Percentiles rank a stretch among this genome's conserved stretches.
Evolutionary conservation across 2,113 vertebrate species (phyloP).

Genomic region (Dromas ardeola): DNA sequence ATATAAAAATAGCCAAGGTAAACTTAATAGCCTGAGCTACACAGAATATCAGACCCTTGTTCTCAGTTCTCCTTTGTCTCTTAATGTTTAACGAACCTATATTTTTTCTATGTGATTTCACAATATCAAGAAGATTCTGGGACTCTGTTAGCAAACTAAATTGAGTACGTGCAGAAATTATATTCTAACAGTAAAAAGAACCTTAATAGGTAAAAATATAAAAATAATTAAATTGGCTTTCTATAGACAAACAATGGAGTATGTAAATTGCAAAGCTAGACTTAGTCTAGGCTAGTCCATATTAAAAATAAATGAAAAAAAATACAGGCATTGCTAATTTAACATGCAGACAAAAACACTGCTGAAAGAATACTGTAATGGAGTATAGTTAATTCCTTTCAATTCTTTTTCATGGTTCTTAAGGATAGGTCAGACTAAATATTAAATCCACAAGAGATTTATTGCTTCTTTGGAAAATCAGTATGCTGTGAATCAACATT

Average conservation of each 20-base stretch:
- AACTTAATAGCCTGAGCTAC: background rate
- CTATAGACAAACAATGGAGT: background rate
- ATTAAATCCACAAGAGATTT: conserved; percentile 43
- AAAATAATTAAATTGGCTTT: background rate
- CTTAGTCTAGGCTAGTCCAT: background rate
- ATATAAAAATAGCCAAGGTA: background rate
- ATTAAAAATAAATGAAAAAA: conserved; percentile 1
- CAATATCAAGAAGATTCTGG: background rate
- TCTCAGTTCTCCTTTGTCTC: background rate
- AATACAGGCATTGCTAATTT: background rate
- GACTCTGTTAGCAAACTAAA: background rate
- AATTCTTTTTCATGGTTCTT: conserved; percentile 20
- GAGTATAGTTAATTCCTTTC: conserved; percentile 22
- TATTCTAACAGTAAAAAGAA: background rate
- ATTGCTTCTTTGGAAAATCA: conserved; percentile 54
- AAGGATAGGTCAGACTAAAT: conserved; percentile 30
- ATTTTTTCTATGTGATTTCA: background rate
- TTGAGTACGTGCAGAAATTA: background rate
- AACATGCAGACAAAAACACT: conserved; percentile 21
- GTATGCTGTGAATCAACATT: background rate
- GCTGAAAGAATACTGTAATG: conserved; percentile 11
- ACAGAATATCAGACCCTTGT: background rate
- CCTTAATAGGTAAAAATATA: background rate
- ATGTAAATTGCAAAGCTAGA: background rate
- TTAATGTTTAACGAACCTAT: background rate